Evolutionary conservation across 2,888 invertebrate species (phyloP), one percentile per base, ranked within the genome.

Genomic region (Tryphoninae sp.): DNA sequence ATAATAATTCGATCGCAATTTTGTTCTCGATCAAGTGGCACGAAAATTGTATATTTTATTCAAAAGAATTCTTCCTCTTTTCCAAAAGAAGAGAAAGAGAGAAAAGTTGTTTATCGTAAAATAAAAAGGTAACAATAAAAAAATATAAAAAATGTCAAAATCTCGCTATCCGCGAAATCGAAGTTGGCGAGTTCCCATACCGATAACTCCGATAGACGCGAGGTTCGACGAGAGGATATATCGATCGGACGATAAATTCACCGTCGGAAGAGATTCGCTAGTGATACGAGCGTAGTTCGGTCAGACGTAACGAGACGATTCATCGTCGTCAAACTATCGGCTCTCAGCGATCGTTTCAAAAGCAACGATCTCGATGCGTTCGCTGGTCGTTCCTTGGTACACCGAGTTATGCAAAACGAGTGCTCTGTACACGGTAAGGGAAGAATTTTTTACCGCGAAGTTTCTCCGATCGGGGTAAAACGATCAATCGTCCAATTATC

Each of bases 401-500:
- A 59, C 22, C n/a, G 62, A 58, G 78, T 74, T 59, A 78, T 69
- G 69, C 71, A 81, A 74, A 78, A 62, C 42, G 42, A 59, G 76
- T 72, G n/a, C 42, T n/a, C 1, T 49, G 55, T 26, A 65, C 19
- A 62, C 51, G 22, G 67, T 45, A 6, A 11, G 26, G 42, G 51
- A 45, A 62, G 71, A 72, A 55, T 16, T 11, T 62, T n/a, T 9
- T 45, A 19, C 11, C 45, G 33, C 1, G 6, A 26, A 74, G 71
- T 65, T 26, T 74, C 69, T 26, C 49, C 59, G 40, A 62, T 45
- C 26, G 69, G 42, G 53, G 55, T 59, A 55, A 49, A 76, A 62
- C 75, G 74, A 82, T 78, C 67, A 62, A 82, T 78, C 75, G 75
- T 76, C 81, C 81, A 82, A 82, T 82, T 82, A 78, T 67, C 78